Evolutionary conservation across 1,140 invertebrate genomes (phyloP).

Genomic region (Philotrypesis tridentata): DNA sequence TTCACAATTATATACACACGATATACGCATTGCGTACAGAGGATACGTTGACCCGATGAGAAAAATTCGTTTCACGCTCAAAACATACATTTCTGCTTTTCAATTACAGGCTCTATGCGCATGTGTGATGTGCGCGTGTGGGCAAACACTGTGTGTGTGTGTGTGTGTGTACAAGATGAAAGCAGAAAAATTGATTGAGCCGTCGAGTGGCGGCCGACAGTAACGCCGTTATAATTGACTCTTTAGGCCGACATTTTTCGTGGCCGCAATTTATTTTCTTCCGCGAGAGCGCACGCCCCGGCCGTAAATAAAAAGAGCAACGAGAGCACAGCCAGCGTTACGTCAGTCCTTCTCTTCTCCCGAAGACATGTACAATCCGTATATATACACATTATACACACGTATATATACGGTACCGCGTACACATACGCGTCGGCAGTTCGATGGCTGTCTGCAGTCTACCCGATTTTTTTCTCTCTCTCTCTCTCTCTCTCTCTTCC

Average conservation of each 20-base stretch:
- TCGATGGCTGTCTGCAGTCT: too few relatives aligned
- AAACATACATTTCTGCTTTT: background rate
- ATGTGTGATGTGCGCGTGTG: too few relatives aligned
- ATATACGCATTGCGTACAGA: background rate
- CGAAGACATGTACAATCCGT: background rate
- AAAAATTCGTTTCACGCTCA: background rate
- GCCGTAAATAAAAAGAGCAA: conserved; percentile 14
- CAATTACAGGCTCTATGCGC: too few relatives aligned
- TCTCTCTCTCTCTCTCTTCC: background rate
- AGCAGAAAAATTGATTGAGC: background rate
- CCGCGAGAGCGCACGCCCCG: background rate
- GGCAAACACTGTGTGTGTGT: too few relatives aligned
- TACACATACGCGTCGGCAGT: too few relatives aligned
- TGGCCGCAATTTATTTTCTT: conserved; percentile 9
- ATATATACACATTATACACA: background rate
- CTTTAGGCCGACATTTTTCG: conserved; percentile 12
- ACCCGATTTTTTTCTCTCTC: background rate
- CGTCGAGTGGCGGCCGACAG: background rate
- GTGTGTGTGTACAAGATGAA: background rate
- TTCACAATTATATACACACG: background rate
- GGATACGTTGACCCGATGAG: background rate
- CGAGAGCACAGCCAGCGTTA: background rate
- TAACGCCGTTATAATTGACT: conserved; percentile 12
- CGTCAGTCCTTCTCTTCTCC: background rate
- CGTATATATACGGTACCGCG: background rate